Percentiles rank a stretch among this genome's conserved stretches.
Evolutionary conservation across 2,113 vertebrate genomes (phyloP).

Genomic region (Cephalopholis sonnerati): DNA sequence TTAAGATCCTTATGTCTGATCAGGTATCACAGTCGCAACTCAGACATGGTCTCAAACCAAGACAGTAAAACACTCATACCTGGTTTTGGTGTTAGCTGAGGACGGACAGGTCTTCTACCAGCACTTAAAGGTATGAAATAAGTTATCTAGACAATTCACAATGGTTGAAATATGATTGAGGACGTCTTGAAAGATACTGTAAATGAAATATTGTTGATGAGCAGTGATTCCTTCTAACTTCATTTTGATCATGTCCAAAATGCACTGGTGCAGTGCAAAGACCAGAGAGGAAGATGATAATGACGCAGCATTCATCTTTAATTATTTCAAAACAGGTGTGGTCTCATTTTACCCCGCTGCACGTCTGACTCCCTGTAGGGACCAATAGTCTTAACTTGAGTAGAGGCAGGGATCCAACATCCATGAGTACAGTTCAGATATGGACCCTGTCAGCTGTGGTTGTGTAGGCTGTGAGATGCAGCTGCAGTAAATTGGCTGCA

Average conservation of each 20-base stretch:
- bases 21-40: conserved; percentile 27
- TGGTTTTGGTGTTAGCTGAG: not conserved
- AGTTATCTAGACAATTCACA: not conserved
- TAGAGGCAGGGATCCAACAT: conserved; percentile 1
- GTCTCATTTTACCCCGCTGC: not conserved
- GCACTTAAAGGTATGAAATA: too few species aligned
- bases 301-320: not conserved
- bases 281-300: not conserved
- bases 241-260: not conserved
- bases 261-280: not conserved
- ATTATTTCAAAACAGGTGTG: not conserved
- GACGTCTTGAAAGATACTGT: not conserved
- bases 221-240: not conserved
- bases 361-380: not conserved
- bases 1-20: conserved; percentile 22
- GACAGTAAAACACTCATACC: not conserved
- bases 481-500: not conserved
- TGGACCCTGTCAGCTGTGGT: not conserved
- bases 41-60: not conserved
- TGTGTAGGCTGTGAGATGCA: conserved; percentile 1
- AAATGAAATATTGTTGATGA: not conserved
- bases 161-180: not conserved
- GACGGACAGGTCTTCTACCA: not conserved
- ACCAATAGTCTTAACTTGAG: conserved; percentile 1
- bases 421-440: conserved; percentile 1